Base-by-base conservation (phyloP, 2,888 invertebrate genomes). In the Helleia helle region DNA sequence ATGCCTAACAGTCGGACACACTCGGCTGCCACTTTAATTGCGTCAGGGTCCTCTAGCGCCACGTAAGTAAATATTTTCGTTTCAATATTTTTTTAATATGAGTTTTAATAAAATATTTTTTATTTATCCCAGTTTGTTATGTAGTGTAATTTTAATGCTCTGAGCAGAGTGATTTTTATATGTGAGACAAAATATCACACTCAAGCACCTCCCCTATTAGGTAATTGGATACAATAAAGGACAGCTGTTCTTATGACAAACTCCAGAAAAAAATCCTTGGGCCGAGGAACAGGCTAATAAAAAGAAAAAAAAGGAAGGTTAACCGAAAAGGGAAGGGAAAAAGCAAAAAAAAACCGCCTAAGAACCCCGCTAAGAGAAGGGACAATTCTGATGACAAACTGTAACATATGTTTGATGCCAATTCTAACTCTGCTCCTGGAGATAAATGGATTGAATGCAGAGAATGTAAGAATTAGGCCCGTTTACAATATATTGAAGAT, bases 201-300 rank as follows among this genome's bases (percentile, higher is more conserved):
- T 29, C 50, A 49, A 43, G 48, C 44, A 30, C 45, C 40, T 36
- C 42, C 46, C 6, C 28, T 47, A 34, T 41, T 40, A n/a, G n/a
- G n/a, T n/a, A 39, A 14, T 15, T 36, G 26, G 27, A 40, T 8
- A 3, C 37, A 47, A 41, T 25, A 43, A 41, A 31, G 22, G 38
- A 29, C 46, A n/a, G 43, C 47, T 41, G 36, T 47, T 43, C 36
- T 49, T 18, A 49, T 45, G 13, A 51, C n/a, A 51, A 27, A 51
- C 45, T 17, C 49, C 49, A 26, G 46, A 51, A 30, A 51, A 51
- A 42, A 43, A 48, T 40, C 47, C 41, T 26, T 42, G 49, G 27
- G 48, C 40, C 13, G 49, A 51, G 43, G 48, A 49, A 46, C 41
- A 49, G 28, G 46, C 44, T 22, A 42, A 38, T 14, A 44, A 30